Evolutionary conservation across 2,888 invertebrate species (phyloP).

Genomic region (Drosophila kambysellisi): DNA sequence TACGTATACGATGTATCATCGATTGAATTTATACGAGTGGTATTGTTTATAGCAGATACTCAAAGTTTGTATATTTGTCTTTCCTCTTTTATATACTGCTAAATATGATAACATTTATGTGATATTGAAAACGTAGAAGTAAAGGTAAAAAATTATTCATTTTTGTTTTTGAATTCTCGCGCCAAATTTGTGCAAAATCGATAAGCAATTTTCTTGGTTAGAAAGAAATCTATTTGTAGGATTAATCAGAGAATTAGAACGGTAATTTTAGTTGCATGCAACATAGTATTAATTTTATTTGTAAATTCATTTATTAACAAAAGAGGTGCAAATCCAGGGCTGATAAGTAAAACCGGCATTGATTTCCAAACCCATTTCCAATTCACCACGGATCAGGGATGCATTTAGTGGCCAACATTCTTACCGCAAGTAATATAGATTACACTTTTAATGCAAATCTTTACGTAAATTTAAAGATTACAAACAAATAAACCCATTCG

Average conservation of each 20-base stretch:
- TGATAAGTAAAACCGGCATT: slow-evolving; percentile 43
- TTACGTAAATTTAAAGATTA: background rate
- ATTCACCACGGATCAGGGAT: slow-evolving; percentile 52
- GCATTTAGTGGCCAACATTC: slow-evolving; percentile 14
- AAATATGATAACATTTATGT: no score
- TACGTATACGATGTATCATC: slow-evolving; percentile 39
- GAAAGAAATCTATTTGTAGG: background rate
- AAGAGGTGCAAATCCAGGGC: slow-evolving; percentile 7
- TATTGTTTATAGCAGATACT: slow-evolving; percentile 1
- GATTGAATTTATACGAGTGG: slow-evolving; percentile 15
- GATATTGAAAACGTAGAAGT: background rate
- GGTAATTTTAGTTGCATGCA: background rate
- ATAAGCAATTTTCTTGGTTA: background rate
- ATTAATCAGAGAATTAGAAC: background rate
- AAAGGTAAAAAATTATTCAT: background rate
- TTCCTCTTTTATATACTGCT: background rate
- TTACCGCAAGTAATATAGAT: background rate
- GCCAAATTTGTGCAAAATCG: slow-evolving; percentile 14
- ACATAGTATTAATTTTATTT: background rate
- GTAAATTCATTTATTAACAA: slow-evolving; percentile 1
- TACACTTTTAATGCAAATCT: background rate
- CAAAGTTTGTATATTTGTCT: background rate
- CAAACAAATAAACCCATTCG: no score
- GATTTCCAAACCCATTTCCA: slow-evolving; percentile 46
- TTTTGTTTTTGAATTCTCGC: slow-evolving; percentile 41